Conservation (phyloP, 2,113 vertebrate species). For the Oophaga pumilio region DNA sequence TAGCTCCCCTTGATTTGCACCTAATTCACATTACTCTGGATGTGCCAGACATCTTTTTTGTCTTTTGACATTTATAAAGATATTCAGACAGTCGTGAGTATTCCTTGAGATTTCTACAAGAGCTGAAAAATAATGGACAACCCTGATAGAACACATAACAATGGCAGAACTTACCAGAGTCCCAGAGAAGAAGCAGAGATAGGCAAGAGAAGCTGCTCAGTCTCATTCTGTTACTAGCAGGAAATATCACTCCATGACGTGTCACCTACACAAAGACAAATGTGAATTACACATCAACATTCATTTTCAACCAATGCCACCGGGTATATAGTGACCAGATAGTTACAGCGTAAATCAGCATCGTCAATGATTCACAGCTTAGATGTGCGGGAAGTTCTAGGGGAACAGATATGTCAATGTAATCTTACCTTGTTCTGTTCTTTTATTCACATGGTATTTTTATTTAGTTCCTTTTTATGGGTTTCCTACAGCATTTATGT, state of each 20-base stretch:
- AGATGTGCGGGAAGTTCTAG: neutral
- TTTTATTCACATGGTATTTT: neutral
- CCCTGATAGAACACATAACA: neutral
- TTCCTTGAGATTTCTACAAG: too few species aligned
- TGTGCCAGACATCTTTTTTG: too few species aligned
- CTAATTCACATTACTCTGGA: too few species aligned
- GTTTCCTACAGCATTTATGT: neutral
- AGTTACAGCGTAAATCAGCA: neutral
- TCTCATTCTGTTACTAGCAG: slow-evolving; percentile 87
- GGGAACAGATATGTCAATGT: neutral
- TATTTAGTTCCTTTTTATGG: neutral
- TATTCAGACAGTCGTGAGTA: too few species aligned
- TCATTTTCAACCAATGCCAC: neutral
- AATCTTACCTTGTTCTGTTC: neutral
- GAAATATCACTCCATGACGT: neutral
- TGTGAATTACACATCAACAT: neutral
- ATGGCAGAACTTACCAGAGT: slow-evolving; percentile 80
- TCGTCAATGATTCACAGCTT: neutral
- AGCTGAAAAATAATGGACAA: neutral
- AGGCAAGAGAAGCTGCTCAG: slow-evolving; percentile 78
- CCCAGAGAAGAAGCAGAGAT: slow-evolving; percentile 83
- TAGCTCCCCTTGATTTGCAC: too few species aligned
- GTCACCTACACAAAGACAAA: slow-evolving; percentile 1
- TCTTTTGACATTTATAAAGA: too few species aligned
- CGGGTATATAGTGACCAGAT: neutral